phyloP scores from a whole-genome alignment of 2,888 invertebrate genomes.

The Sympetrum striolatum region DNA sequence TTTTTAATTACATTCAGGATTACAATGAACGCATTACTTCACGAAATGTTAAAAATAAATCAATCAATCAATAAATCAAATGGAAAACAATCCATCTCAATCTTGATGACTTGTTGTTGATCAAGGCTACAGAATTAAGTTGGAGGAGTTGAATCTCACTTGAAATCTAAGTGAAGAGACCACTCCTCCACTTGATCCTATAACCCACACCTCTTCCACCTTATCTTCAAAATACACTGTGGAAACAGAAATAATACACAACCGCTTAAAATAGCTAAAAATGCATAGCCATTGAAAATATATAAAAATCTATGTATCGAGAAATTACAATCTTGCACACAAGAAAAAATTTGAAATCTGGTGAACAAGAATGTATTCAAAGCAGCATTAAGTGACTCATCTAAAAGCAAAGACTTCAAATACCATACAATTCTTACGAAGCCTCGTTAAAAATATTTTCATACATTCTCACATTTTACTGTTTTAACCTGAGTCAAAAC shows the following conservation, averaged over 20 bases:
- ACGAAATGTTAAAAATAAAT: neutral
- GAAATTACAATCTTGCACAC: too few relatives aligned
- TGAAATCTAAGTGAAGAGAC: conserved; percentile 68
- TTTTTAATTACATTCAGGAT: neutral
- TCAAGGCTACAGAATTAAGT: conserved; percentile 65
- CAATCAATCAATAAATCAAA: too few relatives aligned
- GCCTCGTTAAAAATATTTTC: neutral
- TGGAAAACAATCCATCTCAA: too few relatives aligned
- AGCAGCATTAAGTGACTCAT: neutral
- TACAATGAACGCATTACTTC: neutral
- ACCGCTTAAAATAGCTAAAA: neutral
- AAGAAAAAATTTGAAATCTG: neutral
- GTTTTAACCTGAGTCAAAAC: too few relatives aligned
- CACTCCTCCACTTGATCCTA: conserved; percentile 69
- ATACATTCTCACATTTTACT: neutral
- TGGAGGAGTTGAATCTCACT: conserved; percentile 82
- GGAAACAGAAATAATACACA: neutral
- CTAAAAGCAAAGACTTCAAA: neutral
- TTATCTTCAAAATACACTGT: neutral
- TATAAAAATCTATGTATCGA: neutral
- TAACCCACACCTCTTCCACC: conserved; percentile 52
- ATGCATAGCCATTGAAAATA: too few relatives aligned
- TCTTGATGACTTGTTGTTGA: neutral
- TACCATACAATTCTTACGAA: neutral
- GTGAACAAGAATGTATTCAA: neutral